phyloP scores from a whole-genome alignment of 2,797 vertebrate genomes.

The Pseudochaenichthys georgianus region DNA sequence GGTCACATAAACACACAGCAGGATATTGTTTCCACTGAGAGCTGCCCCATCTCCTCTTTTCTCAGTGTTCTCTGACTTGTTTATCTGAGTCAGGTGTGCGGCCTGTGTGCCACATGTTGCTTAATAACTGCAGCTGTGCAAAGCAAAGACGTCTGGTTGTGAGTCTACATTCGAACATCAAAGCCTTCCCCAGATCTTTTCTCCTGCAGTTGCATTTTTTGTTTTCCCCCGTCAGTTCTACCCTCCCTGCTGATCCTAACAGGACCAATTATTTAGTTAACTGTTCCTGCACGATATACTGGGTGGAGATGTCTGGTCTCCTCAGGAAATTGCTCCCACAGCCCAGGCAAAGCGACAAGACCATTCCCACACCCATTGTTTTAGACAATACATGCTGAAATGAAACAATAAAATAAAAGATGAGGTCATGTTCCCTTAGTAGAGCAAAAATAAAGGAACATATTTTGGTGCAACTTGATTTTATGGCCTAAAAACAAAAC shows the following conservation, averaged over 20 bases:
- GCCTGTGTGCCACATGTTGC: not conserved
- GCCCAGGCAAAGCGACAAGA: conserved; percentile 61
- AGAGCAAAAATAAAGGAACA: not conserved
- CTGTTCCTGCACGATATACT: conserved; percentile 68
- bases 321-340: conserved; percentile 75
- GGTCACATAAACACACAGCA: conserved; percentile 57
- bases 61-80: conserved; percentile 29
- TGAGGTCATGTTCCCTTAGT: conserved; percentile 8
- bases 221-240: conserved; percentile 41
- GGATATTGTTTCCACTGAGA: conserved; percentile 53
- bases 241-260: conserved; percentile 48
- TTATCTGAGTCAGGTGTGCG: conserved; percentile 56
- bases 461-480: not conserved
- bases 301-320: conserved; percentile 74
- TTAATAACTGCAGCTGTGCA: conserved; percentile 44
- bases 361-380: conserved; percentile 46
- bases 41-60: not conserved
- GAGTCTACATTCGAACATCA: conserved; percentile 26
- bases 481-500: conserved; percentile 17
- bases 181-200: conserved; percentile 26
- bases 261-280: conserved; percentile 69
- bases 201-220: conserved; percentile 46
- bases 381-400: conserved; percentile 51
- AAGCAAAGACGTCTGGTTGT: conserved; percentile 20
- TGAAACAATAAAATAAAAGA: conserved; percentile 34